Evolutionary conservation across 2,113 vertebrate species (phyloP).

Genomic region (Ochotona curzoniae): DNA sequence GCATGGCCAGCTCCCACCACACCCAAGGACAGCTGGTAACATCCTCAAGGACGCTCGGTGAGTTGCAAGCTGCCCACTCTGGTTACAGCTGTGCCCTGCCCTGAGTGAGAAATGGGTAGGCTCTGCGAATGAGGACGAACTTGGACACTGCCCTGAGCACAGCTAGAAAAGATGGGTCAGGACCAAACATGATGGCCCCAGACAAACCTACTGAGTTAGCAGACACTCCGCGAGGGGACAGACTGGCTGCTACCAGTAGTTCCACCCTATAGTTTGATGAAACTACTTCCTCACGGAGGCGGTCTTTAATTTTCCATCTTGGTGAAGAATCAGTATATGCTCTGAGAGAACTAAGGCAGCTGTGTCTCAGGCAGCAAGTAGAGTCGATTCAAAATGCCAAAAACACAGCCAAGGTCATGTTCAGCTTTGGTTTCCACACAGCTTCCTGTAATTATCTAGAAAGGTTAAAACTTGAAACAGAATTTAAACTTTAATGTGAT

Average conservation of each 20-base stretch:
- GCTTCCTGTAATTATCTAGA: constrained; percentile 15
- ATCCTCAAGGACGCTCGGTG: neutral
- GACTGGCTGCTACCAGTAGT: neutral
- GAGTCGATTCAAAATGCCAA: neutral
- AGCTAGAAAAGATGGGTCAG: neutral
- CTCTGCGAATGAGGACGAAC: neutral
- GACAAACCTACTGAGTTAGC: neutral
- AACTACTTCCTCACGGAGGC: neutral
- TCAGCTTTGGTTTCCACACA: neutral
- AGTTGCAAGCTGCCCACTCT: neutral
- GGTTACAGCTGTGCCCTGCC: neutral
- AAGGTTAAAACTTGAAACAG: constrained; percentile 27
- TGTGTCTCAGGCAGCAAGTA: neutral
- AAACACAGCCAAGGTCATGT: neutral
- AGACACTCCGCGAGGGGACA: neutral
- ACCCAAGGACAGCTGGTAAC: neutral
- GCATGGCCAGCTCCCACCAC: accelerated
- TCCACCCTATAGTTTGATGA: neutral
- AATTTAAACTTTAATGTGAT: constrained; percentile 55
- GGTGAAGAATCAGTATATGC: neutral
- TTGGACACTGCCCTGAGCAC: neutral
- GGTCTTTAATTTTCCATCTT: neutral
- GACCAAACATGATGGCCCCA: neutral
- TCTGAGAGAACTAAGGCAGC: too few relatives aligned
- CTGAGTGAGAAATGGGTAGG: neutral